Evolutionary conservation across 1,140 invertebrate genomes (phyloP).

Genomic region (Aphaenogaster ashmeadi): DNA sequence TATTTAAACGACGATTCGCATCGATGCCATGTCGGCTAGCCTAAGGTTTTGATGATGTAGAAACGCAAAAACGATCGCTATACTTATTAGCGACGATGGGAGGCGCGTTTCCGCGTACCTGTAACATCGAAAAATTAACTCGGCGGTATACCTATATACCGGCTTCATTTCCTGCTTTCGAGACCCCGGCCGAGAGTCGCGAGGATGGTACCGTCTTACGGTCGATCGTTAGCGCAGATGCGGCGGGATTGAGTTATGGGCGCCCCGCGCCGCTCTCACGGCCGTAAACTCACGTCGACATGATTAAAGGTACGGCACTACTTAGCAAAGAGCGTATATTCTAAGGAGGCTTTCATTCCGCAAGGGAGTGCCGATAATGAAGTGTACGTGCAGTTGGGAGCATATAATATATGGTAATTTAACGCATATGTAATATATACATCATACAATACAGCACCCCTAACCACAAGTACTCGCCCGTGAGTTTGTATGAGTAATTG

Average conservation of each 20-base stretch:
- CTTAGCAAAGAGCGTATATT: conserved; percentile 47
- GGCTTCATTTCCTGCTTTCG: conserved; percentile 15
- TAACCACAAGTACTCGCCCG: conserved; percentile 72
- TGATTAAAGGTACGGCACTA: conserved; percentile 57
- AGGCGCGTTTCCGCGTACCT: not conserved
- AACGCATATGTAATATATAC: conserved; percentile 43
- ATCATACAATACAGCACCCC: conserved; percentile 56
- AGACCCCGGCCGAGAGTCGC: not conserved
- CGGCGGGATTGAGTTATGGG: conserved; percentile 46
- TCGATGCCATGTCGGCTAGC: too few relatives aligned
- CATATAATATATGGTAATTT: conserved; percentile 60
- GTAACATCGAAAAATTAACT: conserved; percentile 19
- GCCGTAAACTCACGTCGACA: conserved; percentile 57
- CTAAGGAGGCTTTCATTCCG: conserved; percentile 45
- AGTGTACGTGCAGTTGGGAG: conserved; percentile 68
- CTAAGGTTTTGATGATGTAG: too few relatives aligned
- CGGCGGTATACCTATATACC: not conserved
- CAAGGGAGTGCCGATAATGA: conserved; percentile 43
- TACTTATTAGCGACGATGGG: not conserved
- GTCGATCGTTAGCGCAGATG: conserved; percentile 49
- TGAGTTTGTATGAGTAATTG: conserved; percentile 74
- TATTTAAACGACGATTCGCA: not conserved
- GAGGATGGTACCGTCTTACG: conserved; percentile 11
- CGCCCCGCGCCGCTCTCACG: conserved; percentile 6
- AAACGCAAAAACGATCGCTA: not conserved